Evolutionary conservation across 2,888 invertebrate species (phyloP).

Genomic region (Poecilus cupreus): DNA sequence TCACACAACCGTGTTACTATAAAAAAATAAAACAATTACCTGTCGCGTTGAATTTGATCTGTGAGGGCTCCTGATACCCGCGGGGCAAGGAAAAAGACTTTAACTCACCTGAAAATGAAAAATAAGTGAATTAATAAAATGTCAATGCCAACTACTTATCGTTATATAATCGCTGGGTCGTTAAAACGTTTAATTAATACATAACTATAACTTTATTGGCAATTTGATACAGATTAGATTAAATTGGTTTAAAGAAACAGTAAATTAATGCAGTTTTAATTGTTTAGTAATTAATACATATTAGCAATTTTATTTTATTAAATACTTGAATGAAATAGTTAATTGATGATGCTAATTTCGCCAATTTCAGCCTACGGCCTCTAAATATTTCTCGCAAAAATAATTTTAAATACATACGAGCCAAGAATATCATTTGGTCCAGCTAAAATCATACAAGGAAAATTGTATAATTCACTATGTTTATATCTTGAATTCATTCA

Average conservation of each 20-base stretch:
- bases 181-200: not conserved
- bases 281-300: not conserved
- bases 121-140: constrained; percentile 61
- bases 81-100: constrained; percentile 73
- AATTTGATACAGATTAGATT: not conserved
- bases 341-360: no score
- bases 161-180: no score
- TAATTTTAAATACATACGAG: no score
- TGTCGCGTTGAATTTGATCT: constrained; percentile 36
- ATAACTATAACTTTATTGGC: not conserved
- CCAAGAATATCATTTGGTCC: no score
- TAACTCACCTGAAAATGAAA: constrained; percentile 78
- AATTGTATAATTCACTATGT: no score
- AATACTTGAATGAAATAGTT: no score
- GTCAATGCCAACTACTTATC: constrained; percentile 1
- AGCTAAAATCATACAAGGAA: no score
- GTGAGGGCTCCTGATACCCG: constrained; percentile 64
- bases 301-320: not conserved
- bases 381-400: no score
- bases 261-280: constrained; percentile 4
- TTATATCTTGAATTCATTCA: no score
- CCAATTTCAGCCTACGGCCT: no score
- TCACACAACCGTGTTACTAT: not conserved
- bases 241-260: not conserved
- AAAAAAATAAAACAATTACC: constrained; percentile 37